Percentiles rank a stretch among this genome's conserved stretches.
phyloP scores from a whole-genome alignment of 1,140 invertebrate species.

The Formica selysi region DNA sequence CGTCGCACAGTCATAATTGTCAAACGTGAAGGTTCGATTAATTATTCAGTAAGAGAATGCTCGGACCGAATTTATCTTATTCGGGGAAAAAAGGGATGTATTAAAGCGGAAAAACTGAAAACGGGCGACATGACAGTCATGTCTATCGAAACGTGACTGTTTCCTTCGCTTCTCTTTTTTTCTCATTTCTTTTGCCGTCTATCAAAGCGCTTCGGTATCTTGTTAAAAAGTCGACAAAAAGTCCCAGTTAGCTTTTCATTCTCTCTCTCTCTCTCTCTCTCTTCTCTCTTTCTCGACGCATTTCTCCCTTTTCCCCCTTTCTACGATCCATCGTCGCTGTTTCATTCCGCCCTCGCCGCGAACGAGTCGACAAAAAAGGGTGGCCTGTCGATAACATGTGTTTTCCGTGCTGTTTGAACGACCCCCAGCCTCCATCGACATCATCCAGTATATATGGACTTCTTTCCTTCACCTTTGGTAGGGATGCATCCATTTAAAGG shows the following conservation, averaged over 20 bases:
- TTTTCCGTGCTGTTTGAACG: slow-evolving; percentile 69
- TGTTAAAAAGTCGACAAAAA: slow-evolving; percentile 75
- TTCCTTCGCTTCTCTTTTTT: slow-evolving; percentile 70
- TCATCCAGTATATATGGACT: neutral
- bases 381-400: slow-evolving; percentile 74
- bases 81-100: neutral
- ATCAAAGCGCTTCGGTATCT: slow-evolving; percentile 76
- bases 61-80: neutral
- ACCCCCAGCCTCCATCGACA: slow-evolving; percentile 1
- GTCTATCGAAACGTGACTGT: slow-evolving; percentile 50
- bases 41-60: slow-evolving; percentile 2
- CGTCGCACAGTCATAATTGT: neutral
- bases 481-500: slow-evolving; percentile 75
- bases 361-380: slow-evolving; percentile 65
- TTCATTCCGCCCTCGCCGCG: slow-evolving; percentile 61
- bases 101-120: slow-evolving; percentile 13
- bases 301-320: slow-evolving; percentile 53
- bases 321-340: slow-evolving; percentile 57
- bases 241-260: slow-evolving; percentile 55
- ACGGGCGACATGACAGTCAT: slow-evolving; percentile 1
- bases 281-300: slow-evolving; percentile 69
- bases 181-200: slow-evolving; percentile 68
- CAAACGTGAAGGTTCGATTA: slow-evolving; percentile 3
- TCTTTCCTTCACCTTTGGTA: slow-evolving; percentile 28
- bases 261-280: slow-evolving; percentile 57